Evolutionary conservation across 2,888 invertebrate species (phyloP).

Genomic region (Proisotoma minuta): DNA sequence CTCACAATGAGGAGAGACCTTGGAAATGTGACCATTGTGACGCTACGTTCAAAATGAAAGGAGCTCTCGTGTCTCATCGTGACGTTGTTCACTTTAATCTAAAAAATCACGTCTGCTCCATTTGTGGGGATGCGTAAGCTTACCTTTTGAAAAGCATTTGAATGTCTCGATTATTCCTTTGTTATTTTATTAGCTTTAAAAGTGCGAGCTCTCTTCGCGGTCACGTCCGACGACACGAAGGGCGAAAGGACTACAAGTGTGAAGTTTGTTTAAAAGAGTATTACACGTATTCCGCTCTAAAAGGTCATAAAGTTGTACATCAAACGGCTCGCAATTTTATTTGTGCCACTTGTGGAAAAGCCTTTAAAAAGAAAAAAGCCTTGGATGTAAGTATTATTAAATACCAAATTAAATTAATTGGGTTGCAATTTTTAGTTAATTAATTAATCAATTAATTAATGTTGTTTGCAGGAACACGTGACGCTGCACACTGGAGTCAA

Average conservation of each 20-base stretch:
- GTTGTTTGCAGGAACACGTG: conserved; percentile 32
- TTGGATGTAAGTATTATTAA: conserved; percentile 29
- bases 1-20: conserved; percentile 38
- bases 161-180: too few species aligned
- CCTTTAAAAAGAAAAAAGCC: conserved; percentile 45
- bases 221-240: conserved; percentile 43
- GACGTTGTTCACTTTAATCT: conserved; percentile 45
- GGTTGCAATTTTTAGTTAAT: background rate
- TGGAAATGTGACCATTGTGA: conserved; percentile 46
- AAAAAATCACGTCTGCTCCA: conserved; percentile 42
- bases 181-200: conserved; percentile 31
- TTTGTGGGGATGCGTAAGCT: conserved; percentile 42
- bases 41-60: conserved; percentile 44
- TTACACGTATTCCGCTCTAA: conserved; percentile 45
- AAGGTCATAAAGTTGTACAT: conserved; percentile 44
- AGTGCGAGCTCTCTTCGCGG: conserved; percentile 42
- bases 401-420: too few species aligned
- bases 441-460: background rate
- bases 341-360: conserved; percentile 42
- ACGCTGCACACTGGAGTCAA: conserved; percentile 45
- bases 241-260: conserved; percentile 44
- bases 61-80: conserved; percentile 43
- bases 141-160: background rate
- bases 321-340: conserved; percentile 42
- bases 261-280: conserved; percentile 44